phyloP scores from a whole-genome alignment of 2,797 vertebrate genomes.

The Brachyrhaphis roseni region DNA sequence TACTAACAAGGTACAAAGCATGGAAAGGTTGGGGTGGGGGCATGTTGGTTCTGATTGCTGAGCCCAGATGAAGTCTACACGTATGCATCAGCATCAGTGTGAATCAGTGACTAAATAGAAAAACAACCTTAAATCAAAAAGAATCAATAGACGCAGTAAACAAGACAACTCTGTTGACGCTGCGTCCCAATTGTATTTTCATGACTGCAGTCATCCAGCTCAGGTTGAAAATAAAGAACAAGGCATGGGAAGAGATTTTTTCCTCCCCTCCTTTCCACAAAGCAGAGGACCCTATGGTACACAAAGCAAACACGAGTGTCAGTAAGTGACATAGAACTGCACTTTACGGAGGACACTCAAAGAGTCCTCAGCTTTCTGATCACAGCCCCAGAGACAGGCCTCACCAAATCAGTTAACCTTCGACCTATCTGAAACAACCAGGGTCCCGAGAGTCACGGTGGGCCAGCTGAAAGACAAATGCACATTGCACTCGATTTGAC shows the following conservation, averaged over 20 bases:
- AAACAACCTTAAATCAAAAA: slow-evolving; percentile 56
- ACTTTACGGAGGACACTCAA: slow-evolving; percentile 76
- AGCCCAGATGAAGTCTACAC: slow-evolving; percentile 66
- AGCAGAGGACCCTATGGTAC: slow-evolving; percentile 68
- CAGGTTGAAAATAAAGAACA: slow-evolving; percentile 62
- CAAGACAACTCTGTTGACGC: slow-evolving; percentile 63
- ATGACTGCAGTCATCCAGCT: slow-evolving; percentile 63
- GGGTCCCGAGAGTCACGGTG: slow-evolving; percentile 60
- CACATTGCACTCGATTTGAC: slow-evolving; percentile 61
- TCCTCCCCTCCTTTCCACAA: slow-evolving; percentile 28
- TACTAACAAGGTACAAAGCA: slow-evolving; percentile 70
- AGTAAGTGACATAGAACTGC: slow-evolving; percentile 76
- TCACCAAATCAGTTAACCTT: slow-evolving; percentile 77
- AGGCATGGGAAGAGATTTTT: slow-evolving; percentile 48
- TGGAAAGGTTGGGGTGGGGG: slow-evolving; percentile 1
- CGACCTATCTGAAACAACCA: slow-evolving; percentile 70
- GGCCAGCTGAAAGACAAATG: slow-evolving; percentile 75
- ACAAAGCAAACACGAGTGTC: slow-evolving; percentile 70
- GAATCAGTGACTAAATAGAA: slow-evolving; percentile 55
- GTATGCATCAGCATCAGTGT: slow-evolving; percentile 49
- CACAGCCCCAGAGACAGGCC: slow-evolving; percentile 66
- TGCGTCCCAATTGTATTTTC: slow-evolving; percentile 58
- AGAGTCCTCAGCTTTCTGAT: slow-evolving; percentile 63
- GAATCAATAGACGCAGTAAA: slow-evolving; percentile 61
- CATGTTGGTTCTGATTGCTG: slow-evolving; percentile 39